phyloP scores from a whole-genome alignment of 2,888 invertebrate genomes.

The Alcis repandata region DNA sequence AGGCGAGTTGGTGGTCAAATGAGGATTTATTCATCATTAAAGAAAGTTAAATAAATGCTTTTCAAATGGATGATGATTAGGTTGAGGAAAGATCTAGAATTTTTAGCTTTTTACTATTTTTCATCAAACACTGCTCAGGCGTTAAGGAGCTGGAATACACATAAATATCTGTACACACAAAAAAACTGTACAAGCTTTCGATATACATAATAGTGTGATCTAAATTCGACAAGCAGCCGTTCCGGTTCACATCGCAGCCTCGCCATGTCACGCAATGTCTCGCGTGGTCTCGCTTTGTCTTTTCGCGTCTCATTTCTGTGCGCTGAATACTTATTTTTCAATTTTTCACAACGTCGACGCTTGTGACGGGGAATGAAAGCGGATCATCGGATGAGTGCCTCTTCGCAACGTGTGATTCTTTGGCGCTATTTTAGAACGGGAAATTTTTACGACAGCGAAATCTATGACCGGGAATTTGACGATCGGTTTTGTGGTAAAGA shows the following conservation, averaged over 20 bases:
- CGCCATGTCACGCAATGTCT: background rate
- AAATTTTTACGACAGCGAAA: constrained; percentile 10
- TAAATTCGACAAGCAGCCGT: constrained; percentile 53
- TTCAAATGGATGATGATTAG: background rate
- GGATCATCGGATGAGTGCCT: constrained; percentile 49
- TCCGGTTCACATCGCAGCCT: constrained; percentile 49
- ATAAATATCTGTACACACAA: background rate
- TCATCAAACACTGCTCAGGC: background rate
- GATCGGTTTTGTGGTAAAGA: constrained; percentile 12
- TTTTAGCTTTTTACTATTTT: too few species aligned
- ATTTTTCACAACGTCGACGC: constrained; percentile 63
- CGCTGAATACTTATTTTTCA: constrained; percentile 74
- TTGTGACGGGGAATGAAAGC: constrained; percentile 60
- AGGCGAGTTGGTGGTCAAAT: too few species aligned
- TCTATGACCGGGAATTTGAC: constrained; percentile 18
- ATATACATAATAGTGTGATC: constrained; percentile 29
- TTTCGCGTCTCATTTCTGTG: constrained; percentile 53
- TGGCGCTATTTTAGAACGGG: constrained; percentile 5
- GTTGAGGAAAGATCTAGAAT: too few species aligned
- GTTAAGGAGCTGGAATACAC: background rate
- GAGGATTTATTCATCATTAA: background rate
- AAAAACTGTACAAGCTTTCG: background rate
- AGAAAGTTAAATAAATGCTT: background rate
- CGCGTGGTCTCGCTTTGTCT: constrained; percentile 7
- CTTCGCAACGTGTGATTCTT: constrained; percentile 40